A percentile compares a stretch with the other conserved stretches of the same genome.
phyloP scores from a whole-genome alignment of 2,113 vertebrate species.

The Glaucomys volans region DNA sequence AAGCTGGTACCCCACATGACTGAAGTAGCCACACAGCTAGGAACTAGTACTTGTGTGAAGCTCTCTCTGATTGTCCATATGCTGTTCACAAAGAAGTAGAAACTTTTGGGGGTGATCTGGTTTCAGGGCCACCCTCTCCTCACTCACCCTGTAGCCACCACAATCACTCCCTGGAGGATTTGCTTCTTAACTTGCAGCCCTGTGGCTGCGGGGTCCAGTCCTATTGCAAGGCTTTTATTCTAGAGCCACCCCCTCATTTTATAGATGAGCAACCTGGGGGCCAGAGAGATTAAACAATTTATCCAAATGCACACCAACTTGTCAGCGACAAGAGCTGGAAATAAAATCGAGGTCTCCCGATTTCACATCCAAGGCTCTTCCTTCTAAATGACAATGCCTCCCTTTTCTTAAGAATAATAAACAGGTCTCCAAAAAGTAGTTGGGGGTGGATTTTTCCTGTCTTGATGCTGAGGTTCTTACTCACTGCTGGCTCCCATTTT shows the following conservation, averaged over 20 bases:
- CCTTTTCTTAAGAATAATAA: conserved; percentile 27
- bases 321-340: not conserved
- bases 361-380: not conserved
- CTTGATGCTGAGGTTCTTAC: not conserved
- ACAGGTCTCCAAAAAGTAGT: not conserved
- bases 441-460: conserved; percentile 37
- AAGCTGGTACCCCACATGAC: not conserved
- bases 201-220: not conserved
- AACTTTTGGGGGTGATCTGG: not conserved
- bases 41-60: not conserved
- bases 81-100: not conserved
- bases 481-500: conserved; percentile 48
- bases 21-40: not conserved
- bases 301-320: not conserved
- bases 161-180: not conserved
- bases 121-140: not conserved
- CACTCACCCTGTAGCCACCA: not conserved
- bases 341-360: not conserved
- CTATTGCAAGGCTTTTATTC: not conserved
- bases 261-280: not conserved
- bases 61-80: not conserved
- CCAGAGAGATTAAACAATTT: not conserved
- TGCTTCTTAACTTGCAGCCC: not conserved
- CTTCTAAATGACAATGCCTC: not conserved
- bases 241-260: conserved; percentile 1